These are phyloP conservation scores for Nomada ruficornis DNA, from an alignment of 2,888 invertebrate species.

Conservation along the genomic window DNA sequence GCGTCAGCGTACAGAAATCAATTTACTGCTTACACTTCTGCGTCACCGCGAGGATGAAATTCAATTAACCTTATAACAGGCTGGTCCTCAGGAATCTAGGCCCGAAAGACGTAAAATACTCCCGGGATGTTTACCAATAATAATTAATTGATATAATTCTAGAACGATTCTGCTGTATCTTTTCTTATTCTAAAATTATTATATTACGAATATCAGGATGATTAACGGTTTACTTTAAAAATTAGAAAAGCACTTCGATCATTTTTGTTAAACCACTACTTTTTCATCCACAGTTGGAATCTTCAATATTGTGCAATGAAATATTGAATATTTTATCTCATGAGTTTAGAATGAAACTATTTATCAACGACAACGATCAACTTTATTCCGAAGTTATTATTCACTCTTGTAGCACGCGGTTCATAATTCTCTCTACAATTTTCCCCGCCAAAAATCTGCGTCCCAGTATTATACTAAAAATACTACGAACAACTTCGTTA, in stretches of 20 bases:
- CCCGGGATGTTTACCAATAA: too few relatives aligned
- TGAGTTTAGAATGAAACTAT: too few relatives aligned
- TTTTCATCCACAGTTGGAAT: not conserved
- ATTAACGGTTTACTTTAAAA: constrained; percentile 11
- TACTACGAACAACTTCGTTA: not conserved
- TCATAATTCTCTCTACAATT: too few relatives aligned
- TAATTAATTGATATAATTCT: not conserved
- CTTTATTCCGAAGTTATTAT: too few relatives aligned
- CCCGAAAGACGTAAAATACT: not conserved
- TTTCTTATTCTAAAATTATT: not conserved
- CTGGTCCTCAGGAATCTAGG: not conserved
- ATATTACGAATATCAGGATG: not conserved
- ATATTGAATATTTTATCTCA: too few relatives aligned
- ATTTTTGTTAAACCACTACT: not conserved
- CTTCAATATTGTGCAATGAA: not conserved
- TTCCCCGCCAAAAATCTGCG: too few relatives aligned
- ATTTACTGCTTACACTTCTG: constrained; percentile 23
- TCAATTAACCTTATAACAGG: constrained; percentile 16
- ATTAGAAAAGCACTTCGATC: constrained; percentile 21
- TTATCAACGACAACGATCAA: too few relatives aligned
- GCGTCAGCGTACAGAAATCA: not conserved
- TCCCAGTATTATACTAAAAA: too few relatives aligned
- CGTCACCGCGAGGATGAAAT: constrained; percentile 19
- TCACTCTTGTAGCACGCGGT: too few relatives aligned
- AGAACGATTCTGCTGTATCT: not conserved